Percentiles rank a stretch among this genome's conserved stretches.
These are phyloP conservation scores for Ivindomyrus marchei DNA, from an alignment of 2,113 vertebrate genomes.

Conservation along the genomic window DNA sequence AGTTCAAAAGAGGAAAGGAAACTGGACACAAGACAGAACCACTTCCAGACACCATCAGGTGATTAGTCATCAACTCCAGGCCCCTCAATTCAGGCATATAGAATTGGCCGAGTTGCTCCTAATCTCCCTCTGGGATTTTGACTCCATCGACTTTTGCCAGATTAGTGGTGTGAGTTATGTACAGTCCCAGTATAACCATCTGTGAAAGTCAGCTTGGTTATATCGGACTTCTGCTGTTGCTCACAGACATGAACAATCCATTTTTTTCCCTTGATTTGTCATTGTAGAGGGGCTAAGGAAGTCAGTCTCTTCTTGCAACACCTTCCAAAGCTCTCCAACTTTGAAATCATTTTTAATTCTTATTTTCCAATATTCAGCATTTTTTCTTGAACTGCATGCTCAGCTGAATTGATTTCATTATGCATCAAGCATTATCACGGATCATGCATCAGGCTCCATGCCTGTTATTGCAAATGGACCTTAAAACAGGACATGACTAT, in stretches of 20 bases:
- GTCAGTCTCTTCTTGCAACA: not conserved
- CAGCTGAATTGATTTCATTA: not conserved
- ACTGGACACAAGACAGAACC: not conserved
- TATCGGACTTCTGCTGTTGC: not conserved
- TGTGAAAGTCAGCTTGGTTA: not conserved
- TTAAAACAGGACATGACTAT: not conserved
- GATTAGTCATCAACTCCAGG: not conserved
- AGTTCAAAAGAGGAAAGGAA: not conserved
- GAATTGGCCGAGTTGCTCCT: not conserved
- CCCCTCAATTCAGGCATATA: not conserved
- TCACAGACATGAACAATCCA: not conserved
- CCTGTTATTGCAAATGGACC: not conserved
- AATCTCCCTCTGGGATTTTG: conserved; percentile 10
- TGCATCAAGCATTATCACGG: not conserved
- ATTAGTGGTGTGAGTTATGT: not conserved
- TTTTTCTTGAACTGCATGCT: not conserved
- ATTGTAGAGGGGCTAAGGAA: not conserved
- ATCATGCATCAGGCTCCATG: not conserved
- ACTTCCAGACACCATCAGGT: conserved; percentile 3
- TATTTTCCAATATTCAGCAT: not conserved
- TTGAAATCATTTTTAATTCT: not conserved
- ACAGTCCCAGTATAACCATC: conserved; percentile 2
- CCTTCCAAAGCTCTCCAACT: not conserved
- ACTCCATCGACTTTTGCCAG: not conserved
- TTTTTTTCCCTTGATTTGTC: not conserved